Conservation (phyloP, 2,888 invertebrate species). For the Ferrisia virgata region DNA sequence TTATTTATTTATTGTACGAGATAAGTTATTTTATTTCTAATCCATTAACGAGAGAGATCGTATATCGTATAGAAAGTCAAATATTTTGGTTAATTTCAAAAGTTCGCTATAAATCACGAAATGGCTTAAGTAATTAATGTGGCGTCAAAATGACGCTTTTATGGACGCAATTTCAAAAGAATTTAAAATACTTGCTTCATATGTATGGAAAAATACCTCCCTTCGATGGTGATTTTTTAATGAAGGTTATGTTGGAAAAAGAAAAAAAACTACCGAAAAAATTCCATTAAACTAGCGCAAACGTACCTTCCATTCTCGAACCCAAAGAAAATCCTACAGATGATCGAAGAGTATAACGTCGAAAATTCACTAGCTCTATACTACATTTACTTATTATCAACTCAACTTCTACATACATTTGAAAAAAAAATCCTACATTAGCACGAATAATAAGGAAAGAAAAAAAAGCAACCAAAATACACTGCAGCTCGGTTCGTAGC, state of each 20-base stretch:
- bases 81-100: background rate
- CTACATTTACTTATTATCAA: background rate
- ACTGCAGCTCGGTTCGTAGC: conserved; percentile 1
- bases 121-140: background rate
- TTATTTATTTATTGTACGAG: background rate
- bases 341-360: too few relatives aligned
- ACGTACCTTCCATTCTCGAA: background rate
- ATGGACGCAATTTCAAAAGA: background rate
- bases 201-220: background rate
- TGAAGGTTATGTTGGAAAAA: background rate
- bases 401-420: too few relatives aligned
- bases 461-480: background rate
- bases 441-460: background rate
- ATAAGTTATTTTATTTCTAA: background rate
- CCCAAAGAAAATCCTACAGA: background rate
- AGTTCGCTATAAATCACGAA: background rate
- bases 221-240: background rate
- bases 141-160: background rate
- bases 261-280: background rate
- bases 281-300: background rate
- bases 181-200: background rate
- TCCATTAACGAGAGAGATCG: background rate
- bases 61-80: background rate
- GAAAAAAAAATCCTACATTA: background rate
- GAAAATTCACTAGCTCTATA: background rate